phyloP scores from a whole-genome alignment of 2,888 invertebrate genomes.

The Hyles lineata region DNA sequence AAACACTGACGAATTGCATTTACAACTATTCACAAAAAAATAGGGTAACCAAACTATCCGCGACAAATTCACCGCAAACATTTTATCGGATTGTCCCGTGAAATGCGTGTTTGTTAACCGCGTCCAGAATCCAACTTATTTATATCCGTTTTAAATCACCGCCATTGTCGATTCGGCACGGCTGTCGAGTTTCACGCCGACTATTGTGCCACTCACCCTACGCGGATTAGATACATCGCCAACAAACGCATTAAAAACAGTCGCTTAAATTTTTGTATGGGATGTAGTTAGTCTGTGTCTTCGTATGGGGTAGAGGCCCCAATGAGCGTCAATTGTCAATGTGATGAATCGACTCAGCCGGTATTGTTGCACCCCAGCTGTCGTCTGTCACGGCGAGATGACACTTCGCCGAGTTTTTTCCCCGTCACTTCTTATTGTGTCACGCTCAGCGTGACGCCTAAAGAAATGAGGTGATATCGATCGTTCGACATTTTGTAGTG shows the following conservation, averaged over 20 bases:
- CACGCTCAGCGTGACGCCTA: conserved; percentile 66
- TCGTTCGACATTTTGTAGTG: conserved; percentile 75
- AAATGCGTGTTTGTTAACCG: conserved; percentile 80
- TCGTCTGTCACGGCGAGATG: conserved; percentile 79
- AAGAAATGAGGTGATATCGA: conserved; percentile 81
- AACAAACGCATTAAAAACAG: conserved; percentile 40
- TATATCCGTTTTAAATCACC: conserved; percentile 79
- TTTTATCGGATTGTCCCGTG: conserved; percentile 69
- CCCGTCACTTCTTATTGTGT: conserved; percentile 71
- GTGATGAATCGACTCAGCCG: conserved; percentile 77
- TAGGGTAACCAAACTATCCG: conserved; percentile 55
- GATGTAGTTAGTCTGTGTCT: conserved; percentile 52
- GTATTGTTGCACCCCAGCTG: conserved; percentile 80
- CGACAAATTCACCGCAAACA: conserved; percentile 69
- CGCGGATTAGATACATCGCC: conserved; percentile 45
- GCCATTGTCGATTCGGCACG: conserved; percentile 77
- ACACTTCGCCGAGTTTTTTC: conserved; percentile 76
- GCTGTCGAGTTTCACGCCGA: conserved; percentile 69
- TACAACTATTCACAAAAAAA: conserved; percentile 37
- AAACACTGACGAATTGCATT: conserved; percentile 17
- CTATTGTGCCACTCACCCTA: conserved; percentile 57
- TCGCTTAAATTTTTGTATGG: conserved; percentile 38
- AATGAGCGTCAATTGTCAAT: conserved; percentile 57
- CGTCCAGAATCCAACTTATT: conserved; percentile 78
- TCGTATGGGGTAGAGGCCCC: conserved; percentile 66